Conservation (phyloP, 1,140 invertebrate genomes). For the Pogonomyrmex barbatus region DNA sequence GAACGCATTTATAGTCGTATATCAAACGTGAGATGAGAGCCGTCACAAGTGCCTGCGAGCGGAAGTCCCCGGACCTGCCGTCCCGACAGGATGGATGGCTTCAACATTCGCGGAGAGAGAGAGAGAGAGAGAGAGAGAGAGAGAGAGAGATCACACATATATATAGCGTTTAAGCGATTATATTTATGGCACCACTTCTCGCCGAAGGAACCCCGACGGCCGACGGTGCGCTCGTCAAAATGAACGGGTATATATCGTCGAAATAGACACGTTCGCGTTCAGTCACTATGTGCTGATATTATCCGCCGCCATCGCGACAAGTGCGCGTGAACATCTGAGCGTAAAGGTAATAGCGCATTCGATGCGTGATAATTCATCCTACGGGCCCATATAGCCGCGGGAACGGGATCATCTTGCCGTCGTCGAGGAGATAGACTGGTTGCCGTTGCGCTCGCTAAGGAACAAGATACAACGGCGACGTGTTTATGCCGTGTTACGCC, state of each 20-base stretch:
- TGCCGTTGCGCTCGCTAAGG: not conserved
- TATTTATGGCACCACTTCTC: constrained; percentile 63
- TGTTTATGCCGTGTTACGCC: constrained; percentile 30
- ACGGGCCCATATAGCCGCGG: not conserved
- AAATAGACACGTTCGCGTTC: constrained; percentile 34
- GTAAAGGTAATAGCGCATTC: constrained; percentile 55
- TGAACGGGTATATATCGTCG: not conserved
- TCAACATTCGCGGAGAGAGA: constrained; percentile 33
- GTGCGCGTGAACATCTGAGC: constrained; percentile 44
- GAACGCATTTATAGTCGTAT: constrained; percentile 63
- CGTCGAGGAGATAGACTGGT: constrained; percentile 6
- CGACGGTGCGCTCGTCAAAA: not conserved
- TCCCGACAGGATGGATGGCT: constrained; percentile 61
- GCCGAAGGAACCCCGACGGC: constrained; percentile 25
- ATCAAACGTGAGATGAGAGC: constrained; percentile 51
- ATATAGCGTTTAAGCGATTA: constrained; percentile 64
- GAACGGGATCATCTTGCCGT: constrained; percentile 13
- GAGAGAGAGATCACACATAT: not conserved
- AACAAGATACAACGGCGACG: constrained; percentile 16
- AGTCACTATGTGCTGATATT: constrained; percentile 35
- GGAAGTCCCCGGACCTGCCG: constrained; percentile 53
- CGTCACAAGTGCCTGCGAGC: constrained; percentile 43
- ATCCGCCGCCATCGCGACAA: constrained; percentile 41
- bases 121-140: not conserved
- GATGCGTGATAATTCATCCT: constrained; percentile 41